phyloP scores from a whole-genome alignment of 2,888 invertebrate species.

The Mylabris sibirica region DNA sequence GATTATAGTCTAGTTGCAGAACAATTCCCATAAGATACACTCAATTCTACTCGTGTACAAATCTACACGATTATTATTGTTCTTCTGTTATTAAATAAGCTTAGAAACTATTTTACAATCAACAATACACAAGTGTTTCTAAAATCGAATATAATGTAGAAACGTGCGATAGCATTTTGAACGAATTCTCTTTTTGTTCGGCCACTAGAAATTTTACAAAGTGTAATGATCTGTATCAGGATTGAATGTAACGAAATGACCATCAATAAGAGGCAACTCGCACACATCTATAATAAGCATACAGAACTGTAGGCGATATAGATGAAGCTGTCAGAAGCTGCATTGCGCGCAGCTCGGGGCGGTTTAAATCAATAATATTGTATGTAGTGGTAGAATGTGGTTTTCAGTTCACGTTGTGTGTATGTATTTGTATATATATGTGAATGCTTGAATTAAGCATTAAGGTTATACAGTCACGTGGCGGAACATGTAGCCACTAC shows the following conservation, averaged over 20 bases:
- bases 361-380: slow-evolving; percentile 51
- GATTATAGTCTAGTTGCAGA: background rate
- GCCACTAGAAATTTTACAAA: slow-evolving; percentile 21
- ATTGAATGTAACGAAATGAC: slow-evolving; percentile 54
- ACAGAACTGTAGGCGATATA: slow-evolving; percentile 35
- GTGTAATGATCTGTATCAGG: slow-evolving; percentile 47
- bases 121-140: background rate
- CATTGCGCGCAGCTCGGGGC: slow-evolving; percentile 51
- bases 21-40: background rate
- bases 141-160: slow-evolving; percentile 16
- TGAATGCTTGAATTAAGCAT: slow-evolving; percentile 49
- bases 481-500: slow-evolving; percentile 24
- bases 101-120: too few relatives aligned
- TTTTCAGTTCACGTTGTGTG: slow-evolving; percentile 37
- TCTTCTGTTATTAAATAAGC: background rate
- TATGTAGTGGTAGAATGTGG: slow-evolving; percentile 19
- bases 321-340: slow-evolving; percentile 50
- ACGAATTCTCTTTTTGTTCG: background rate
- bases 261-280: slow-evolving; percentile 42
- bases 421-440: background rate
- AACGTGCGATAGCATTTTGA: slow-evolving; percentile 19
- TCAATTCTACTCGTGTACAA: background rate
- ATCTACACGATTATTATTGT: background rate
- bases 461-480: slow-evolving; percentile 30
- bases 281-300: slow-evolving; percentile 10